Evolutionary conservation across 2,888 invertebrate species (phyloP).

Genomic region (Muschampia plurimacula): DNA sequence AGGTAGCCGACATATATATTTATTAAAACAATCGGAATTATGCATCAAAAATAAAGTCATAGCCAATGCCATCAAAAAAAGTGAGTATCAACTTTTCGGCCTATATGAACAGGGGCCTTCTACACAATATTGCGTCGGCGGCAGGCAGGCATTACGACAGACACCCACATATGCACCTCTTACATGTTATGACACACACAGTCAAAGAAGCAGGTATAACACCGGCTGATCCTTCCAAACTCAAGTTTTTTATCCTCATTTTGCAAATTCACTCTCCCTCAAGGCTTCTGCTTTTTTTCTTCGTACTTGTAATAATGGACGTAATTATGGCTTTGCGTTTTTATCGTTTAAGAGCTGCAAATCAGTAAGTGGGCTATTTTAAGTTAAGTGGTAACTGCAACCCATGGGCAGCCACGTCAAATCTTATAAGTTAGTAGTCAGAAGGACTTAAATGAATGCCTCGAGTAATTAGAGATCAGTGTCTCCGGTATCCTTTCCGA

Average conservation of each 20-base stretch:
- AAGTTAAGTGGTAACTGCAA: too few relatives aligned
- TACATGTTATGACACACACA: conserved; percentile 52
- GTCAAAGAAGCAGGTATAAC: conserved; percentile 63
- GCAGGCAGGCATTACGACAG: conserved; percentile 69
- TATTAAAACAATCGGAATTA: too few relatives aligned
- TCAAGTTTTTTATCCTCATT: conserved; percentile 48
- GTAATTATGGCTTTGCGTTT: not conserved
- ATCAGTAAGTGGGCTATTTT: not conserved
- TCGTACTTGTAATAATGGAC: not conserved
- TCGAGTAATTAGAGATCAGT: too few relatives aligned
- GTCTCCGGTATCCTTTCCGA: too few relatives aligned
- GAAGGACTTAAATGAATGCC: too few relatives aligned
- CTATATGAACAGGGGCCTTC: conserved; percentile 46
- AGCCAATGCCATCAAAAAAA: too few relatives aligned
- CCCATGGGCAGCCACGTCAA: too few relatives aligned
- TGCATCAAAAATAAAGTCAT: too few relatives aligned
- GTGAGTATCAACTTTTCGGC: not conserved
- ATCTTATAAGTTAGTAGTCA: too few relatives aligned
- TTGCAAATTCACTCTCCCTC: conserved; percentile 43
- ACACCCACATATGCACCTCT: conserved; percentile 63
- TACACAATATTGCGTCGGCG: conserved; percentile 71
- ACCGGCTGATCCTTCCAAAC: conserved; percentile 58
- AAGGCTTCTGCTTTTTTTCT: conserved; percentile 44
- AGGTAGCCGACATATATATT: too few relatives aligned
- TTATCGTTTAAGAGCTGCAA: not conserved